Conservation (phyloP, 2,113 vertebrate species). For the Baryphthengus martii region DNA sequence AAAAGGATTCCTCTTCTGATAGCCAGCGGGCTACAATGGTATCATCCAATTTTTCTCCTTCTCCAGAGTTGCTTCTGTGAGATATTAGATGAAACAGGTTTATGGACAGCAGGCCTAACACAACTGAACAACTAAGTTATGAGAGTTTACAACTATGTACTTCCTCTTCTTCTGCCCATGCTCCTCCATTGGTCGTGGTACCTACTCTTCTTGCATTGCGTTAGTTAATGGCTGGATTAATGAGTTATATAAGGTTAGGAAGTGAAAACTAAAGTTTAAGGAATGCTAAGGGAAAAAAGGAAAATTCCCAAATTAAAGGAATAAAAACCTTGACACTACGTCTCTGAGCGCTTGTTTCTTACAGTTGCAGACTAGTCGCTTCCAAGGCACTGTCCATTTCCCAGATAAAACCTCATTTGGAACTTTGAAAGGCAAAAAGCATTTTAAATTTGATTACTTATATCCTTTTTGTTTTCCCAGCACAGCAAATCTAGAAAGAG, state of each 20-base stretch:
- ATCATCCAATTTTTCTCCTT: neutral
- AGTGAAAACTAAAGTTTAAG: neutral
- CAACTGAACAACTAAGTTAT: neutral
- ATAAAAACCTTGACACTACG: neutral
- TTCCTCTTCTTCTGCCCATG: rapidly evolving
- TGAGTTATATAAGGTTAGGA: neutral
- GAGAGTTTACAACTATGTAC: neutral
- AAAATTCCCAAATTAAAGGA: neutral
- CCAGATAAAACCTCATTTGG: neutral
- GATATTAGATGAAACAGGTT: neutral
- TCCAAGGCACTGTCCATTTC: neutral
- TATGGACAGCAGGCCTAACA: neutral
- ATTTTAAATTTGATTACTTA: neutral
- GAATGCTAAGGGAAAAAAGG: neutral
- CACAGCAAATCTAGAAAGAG: neutral
- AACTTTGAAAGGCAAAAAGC: neutral
- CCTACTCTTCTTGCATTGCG: neutral
- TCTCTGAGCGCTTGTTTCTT: neutral
- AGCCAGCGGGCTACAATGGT: neutral
- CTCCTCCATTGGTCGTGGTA: neutral
- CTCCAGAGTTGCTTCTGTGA: neutral
- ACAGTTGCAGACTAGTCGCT: neutral
- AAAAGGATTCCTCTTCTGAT: neutral
- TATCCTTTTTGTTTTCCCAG: neutral
- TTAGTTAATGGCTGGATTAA: neutral